Percentiles rank a stretch among this genome's conserved stretches.
phyloP scores from a whole-genome alignment of 2,797 vertebrate genomes.

The Syngnathus rostellatus region DNA sequence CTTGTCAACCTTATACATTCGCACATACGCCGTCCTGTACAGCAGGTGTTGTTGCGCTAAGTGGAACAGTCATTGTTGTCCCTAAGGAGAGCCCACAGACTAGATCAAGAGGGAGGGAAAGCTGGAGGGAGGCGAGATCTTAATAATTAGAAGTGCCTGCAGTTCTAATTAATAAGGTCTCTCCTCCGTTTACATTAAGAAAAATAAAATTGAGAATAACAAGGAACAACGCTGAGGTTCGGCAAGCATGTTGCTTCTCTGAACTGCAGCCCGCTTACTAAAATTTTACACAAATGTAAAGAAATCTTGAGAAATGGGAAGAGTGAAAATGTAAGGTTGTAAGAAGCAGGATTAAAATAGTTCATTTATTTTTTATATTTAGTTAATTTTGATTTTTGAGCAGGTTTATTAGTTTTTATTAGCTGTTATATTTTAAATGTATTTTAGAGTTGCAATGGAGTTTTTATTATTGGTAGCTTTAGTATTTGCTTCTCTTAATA shows the following conservation, averaged over 20 bases:
- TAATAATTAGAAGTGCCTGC: conserved; percentile 47
- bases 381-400: no score
- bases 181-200: conserved; percentile 17
- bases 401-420: no score
- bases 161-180: background rate
- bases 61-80: conserved; percentile 35
- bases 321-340: no score
- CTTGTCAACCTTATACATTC: conserved; percentile 18
- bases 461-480: no score
- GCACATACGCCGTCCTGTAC: conserved; percentile 34
- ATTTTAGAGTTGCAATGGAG: no score
- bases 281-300: conserved; percentile 24
- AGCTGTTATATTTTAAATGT: no score
- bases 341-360: no score
- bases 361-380: no score
- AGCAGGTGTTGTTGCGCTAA: conserved; percentile 69
- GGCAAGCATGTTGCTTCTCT: conserved; percentile 9
- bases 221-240: background rate
- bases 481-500: no score
- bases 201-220: background rate
- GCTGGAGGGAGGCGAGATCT: conserved; percentile 30
- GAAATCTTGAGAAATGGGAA: background rate
- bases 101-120: conserved; percentile 16
- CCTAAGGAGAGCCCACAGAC: conserved; percentile 39
- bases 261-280: conserved; percentile 12